Percentiles rank a stretch among this genome's conserved stretches.
Evolutionary conservation across 1,140 invertebrate genomes (phyloP).

Genomic region (Euschistus heros): DNA sequence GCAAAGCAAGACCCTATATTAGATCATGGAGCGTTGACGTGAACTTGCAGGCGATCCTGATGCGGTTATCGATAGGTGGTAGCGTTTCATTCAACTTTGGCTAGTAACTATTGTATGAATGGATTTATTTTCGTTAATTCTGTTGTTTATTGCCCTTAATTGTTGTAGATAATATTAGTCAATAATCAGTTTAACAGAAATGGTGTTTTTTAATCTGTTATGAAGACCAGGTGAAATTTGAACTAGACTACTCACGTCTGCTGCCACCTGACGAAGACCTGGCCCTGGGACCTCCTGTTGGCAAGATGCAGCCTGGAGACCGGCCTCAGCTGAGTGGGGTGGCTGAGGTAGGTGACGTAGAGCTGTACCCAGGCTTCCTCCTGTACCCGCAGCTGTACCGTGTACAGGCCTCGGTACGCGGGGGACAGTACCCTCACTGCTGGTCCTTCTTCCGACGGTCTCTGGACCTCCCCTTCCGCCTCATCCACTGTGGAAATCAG

Average conservation of each 20-base stretch:
- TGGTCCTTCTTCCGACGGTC: neutral
- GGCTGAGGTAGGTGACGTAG: neutral
- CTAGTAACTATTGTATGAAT: no score
- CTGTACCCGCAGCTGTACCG: neutral
- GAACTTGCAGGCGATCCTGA: no score
- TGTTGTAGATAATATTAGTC: no score
- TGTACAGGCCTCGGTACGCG: neutral
- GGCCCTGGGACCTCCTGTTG: neutral
- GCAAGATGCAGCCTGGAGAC: neutral
- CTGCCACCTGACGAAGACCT: neutral
- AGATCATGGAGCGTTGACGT: no score
- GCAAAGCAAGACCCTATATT: no score
- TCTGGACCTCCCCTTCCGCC: neutral
- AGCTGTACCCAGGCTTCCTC: neutral
- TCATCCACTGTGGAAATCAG: neutral
- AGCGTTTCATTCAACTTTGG: no score
- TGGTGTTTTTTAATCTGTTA: no score
- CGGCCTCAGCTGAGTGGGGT: neutral
- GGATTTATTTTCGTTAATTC: no score
- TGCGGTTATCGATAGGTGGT: no score
- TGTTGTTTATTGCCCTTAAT: no score
- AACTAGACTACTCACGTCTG: constrained; percentile 4
- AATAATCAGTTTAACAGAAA: no score
- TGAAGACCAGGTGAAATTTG: no score
- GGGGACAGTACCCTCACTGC: neutral